Evolutionary conservation across 2,113 vertebrate genomes (phyloP).

Genomic region (Myotis yumanensis): DNA sequence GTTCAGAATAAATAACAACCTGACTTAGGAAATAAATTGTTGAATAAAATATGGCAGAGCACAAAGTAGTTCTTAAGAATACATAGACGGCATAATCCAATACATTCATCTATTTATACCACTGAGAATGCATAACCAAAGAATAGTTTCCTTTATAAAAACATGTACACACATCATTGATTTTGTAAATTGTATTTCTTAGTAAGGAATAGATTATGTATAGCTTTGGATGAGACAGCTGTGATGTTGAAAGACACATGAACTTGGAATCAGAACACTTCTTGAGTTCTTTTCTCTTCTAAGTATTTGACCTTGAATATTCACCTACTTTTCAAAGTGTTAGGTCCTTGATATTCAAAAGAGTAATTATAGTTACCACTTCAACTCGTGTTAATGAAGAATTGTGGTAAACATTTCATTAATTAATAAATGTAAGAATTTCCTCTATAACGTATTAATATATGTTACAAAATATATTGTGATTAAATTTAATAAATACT

Average conservation of each 20-base stretch:
- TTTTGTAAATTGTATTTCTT: constrained; percentile 58
- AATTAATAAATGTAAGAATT: not conserved
- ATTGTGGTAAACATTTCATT: not conserved
- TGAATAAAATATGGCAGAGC: constrained; percentile 56
- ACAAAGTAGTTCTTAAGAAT: constrained; percentile 49
- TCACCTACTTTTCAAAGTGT: not conserved
- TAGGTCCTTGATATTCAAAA: not conserved
- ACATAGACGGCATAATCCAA: not conserved
- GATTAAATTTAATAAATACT: not conserved
- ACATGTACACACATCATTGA: constrained; percentile 46
- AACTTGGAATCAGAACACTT: not conserved
- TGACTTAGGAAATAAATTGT: constrained; percentile 53
- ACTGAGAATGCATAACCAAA: constrained; percentile 10
- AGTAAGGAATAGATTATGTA: constrained; percentile 39
- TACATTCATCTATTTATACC: constrained; percentile 39
- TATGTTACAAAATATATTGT: not conserved
- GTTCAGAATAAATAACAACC: constrained; percentile 57
- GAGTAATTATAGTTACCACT: not conserved
- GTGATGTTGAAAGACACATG: constrained; percentile 28
- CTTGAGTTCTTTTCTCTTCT: not conserved
- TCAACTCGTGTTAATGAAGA: not conserved
- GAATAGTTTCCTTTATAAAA: constrained; percentile 53
- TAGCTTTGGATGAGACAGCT: not conserved
- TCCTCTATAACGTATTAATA: not conserved
- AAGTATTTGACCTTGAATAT: not conserved